These are phyloP conservation scores for Rhabdomys pumilio DNA, from an alignment of 2,797 vertebrate genomes.

Conservation along the genomic window DNA sequence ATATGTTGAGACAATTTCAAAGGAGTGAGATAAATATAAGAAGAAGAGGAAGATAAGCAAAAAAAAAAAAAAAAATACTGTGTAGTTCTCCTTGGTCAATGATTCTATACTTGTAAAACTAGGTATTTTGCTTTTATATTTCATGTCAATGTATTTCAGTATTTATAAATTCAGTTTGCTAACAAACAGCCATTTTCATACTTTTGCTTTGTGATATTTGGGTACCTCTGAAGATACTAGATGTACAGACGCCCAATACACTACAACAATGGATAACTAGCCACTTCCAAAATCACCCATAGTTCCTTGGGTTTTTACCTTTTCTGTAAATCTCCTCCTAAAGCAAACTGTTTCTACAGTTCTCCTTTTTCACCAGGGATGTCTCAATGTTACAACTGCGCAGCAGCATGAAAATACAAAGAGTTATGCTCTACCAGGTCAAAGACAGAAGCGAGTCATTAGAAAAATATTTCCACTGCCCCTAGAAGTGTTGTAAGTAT, in stretches of 20 bases:
- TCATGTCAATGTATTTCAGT: accelerated
- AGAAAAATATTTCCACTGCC: background rate
- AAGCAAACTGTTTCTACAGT: background rate
- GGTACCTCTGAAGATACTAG: background rate
- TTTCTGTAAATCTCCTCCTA: background rate
- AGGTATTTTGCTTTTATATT: background rate
- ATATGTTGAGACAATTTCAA: constrained; percentile 21
- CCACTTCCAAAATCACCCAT: background rate
- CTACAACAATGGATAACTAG: background rate
- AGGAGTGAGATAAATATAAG: background rate
- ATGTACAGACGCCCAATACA: background rate
- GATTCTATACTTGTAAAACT: background rate
- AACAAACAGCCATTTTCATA: background rate
- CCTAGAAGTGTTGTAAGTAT: too few relatives aligned
- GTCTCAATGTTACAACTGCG: background rate
- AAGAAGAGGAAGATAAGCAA: background rate
- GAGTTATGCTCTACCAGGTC: background rate
- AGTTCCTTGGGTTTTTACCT: background rate
- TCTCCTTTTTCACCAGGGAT: background rate
- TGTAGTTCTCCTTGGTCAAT: background rate
- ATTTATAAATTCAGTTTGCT: background rate
- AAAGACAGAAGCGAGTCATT: background rate
- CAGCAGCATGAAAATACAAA: background rate
- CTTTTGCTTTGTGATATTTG: background rate
- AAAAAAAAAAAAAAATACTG: background rate